A percentile compares a stretch with the other conserved stretches of the same genome.
These are phyloP conservation scores for Cheilosia grossa DNA, from an alignment of 2,888 invertebrate genomes.

Conservation along the genomic window DNA sequence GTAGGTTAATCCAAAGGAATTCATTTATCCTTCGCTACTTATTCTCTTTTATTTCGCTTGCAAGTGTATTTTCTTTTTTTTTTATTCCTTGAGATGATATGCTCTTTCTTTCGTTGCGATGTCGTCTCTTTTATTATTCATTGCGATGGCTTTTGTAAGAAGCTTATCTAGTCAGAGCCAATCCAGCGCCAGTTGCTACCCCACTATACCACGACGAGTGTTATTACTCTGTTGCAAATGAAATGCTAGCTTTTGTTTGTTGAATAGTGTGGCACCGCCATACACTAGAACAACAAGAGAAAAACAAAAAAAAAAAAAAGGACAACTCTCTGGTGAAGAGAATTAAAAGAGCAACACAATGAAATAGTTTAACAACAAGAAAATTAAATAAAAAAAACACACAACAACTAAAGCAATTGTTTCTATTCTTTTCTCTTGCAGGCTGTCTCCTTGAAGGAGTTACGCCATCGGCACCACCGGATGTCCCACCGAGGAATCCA, in stretches of 20 bases:
- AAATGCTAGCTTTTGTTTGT: constrained; percentile 70
- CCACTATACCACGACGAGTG: constrained; percentile 42
- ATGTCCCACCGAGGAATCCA: constrained; percentile 95
- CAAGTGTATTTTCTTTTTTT: constrained; percentile 44
- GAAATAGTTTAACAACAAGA: constrained; percentile 24
- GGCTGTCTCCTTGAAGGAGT: constrained; percentile 94
- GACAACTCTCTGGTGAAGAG: constrained; percentile 12
- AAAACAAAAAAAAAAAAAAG: constrained; percentile 25
- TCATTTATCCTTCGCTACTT: constrained; percentile 73
- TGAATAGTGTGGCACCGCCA: constrained; percentile 45
- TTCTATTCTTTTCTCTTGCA: constrained; percentile 83
- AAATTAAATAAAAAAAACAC: constrained; percentile 18
- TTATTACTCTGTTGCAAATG: constrained; percentile 68
- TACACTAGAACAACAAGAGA: constrained; percentile 3
- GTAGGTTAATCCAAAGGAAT: constrained; percentile 74
- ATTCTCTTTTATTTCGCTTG: constrained; percentile 61
- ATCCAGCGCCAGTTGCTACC: constrained; percentile 51
- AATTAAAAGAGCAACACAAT: constrained; percentile 47
- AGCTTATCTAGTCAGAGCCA: constrained; percentile 73
- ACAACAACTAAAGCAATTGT: constrained; percentile 51
- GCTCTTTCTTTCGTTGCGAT: constrained; percentile 64
- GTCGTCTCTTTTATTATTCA: constrained; percentile 74
- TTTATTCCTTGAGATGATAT: constrained; percentile 63
- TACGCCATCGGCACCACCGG: constrained; percentile 89
- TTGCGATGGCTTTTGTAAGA: constrained; percentile 74